Base-by-base conservation (phyloP, 1,140 invertebrate species). In the Thereuonema tuberculata region DNA sequence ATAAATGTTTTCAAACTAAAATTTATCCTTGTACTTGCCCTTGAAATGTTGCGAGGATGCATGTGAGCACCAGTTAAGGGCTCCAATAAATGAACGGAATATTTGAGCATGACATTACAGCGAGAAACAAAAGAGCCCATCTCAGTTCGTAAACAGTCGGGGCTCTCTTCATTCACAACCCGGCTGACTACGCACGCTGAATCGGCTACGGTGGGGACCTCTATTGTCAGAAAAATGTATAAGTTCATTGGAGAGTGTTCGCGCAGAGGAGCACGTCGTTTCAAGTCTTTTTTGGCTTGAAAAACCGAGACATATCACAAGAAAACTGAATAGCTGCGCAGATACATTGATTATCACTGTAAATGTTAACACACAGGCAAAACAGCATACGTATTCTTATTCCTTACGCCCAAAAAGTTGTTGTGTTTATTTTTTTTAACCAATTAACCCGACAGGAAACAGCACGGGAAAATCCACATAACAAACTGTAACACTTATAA, bases 361-460 rank as follows among this genome's bases (percentile, higher is more conserved):
- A 27, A 55, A 43, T 43, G 9, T 43, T 55, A 55, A 55, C 53
- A 55, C 53, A 55, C 53, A 55, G 53, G 53, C 53, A 28, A 55
- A 55, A 55, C 53, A 28, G 53, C 53, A 29, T 55, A 55, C 53
- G 53, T 55, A 55, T 55, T 55, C 24, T 28, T 3, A 55, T 55
- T 17, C 26, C 15, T 55, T 23, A 14, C 14, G 53, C 26, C 49
- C 49, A 9, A 24, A n/a, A 21, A 21, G 24, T 50, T 12, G 17
- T 37, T 37, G 17, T 37, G 5, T 9, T 37, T 37, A 37, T 9
- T 9, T n/a, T 55, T 29, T 28, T n/a, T 27, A 55, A 55, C 23
- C 53, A 55, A 23, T 55, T 21, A 55, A 55, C 53, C 53, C 53
- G 27, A 55, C 53, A 55, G 53, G 53, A 55, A 55, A 55, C 53